Evolutionary conservation across 1,140 invertebrate genomes (phyloP), one percentile per base, ranked within the genome.

Genomic region (Megathymus violae): DNA sequence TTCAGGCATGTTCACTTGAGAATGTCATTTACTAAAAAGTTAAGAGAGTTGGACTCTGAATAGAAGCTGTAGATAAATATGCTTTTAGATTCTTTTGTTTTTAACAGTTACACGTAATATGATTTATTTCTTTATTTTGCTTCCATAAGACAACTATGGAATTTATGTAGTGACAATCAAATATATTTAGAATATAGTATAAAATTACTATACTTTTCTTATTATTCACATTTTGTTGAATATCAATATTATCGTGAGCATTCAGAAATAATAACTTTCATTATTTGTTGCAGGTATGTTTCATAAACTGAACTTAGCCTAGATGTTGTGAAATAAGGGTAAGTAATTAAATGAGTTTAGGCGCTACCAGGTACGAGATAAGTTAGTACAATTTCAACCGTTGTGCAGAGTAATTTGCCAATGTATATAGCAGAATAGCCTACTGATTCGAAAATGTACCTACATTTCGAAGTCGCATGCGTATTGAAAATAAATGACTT

Each of bases 241-340:
- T 44, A 43, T 31, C 38, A 31, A 43, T 31, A 27, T 43, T 40
- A 56, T 56, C 52, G 52, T 56, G 52, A 56, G 60, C 50, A 65
- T 71, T 71, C 43, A 64, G 64, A 64, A 62, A 62, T 71, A 82
- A 84, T 79, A 69, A 69, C 62, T 74, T 71, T 79, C 52, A 31
- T 76, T 77, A 54, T 74, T 81, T 85, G 76, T 85, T 85, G 25
- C 80, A 82, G 82, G 82, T 85, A 82, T 52, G 81, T 84, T 75
- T 59, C 63, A 36, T 51, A n/a, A 72, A 73, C 56, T 56, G 50
- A 62, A 51, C 46, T 64, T 47, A 56, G 22, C 13, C n/a, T n/a
- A n/a, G n/a, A n/a, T 31, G 51, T 71, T 64, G 59, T 34, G 59
- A 62, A 67, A 69, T 72, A 60, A 67, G 69, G 69, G 59, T 64